These are phyloP conservation scores for Trinorchestia longiramus DNA, from an alignment of 1,140 invertebrate genomes.

Conservation along the genomic window DNA sequence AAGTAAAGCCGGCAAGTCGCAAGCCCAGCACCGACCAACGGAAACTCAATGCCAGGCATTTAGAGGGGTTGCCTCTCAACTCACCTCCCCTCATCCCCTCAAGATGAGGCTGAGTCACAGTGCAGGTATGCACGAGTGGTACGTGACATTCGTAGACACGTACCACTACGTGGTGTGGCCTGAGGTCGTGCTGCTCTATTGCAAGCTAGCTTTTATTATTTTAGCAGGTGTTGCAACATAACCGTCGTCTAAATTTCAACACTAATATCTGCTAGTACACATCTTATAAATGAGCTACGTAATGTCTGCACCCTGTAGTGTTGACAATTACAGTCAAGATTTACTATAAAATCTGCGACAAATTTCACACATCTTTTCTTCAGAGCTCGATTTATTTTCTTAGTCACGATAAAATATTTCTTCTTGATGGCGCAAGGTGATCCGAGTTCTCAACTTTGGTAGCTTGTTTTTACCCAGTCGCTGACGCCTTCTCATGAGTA, in stretches of 20 bases:
- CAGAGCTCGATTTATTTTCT: no score
- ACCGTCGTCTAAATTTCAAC: background rate
- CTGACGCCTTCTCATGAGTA: background rate
- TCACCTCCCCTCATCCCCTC: no score
- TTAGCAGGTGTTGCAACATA: background rate
- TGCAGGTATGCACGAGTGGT: background rate
- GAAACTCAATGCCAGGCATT: constrained; percentile 16
- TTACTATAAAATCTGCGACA: background rate
- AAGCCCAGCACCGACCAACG: background rate
- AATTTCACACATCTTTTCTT: background rate
- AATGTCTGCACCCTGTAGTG: no score
- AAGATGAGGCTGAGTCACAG: background rate
- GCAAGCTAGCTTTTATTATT: background rate
- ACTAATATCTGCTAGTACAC: no score
- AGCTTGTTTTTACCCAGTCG: background rate
- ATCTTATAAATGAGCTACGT: no score
- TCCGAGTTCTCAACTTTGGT: background rate
- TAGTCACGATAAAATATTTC: background rate
- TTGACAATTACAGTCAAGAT: background rate
- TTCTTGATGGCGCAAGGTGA: background rate
- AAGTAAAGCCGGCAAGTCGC: background rate
- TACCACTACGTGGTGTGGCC: background rate
- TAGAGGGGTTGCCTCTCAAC: background rate
- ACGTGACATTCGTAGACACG: background rate
- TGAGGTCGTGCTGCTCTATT: background rate